These are phyloP conservation scores for Podarcis cretensis DNA, from an alignment of 2,113 vertebrate species.

Conservation along the genomic window DNA sequence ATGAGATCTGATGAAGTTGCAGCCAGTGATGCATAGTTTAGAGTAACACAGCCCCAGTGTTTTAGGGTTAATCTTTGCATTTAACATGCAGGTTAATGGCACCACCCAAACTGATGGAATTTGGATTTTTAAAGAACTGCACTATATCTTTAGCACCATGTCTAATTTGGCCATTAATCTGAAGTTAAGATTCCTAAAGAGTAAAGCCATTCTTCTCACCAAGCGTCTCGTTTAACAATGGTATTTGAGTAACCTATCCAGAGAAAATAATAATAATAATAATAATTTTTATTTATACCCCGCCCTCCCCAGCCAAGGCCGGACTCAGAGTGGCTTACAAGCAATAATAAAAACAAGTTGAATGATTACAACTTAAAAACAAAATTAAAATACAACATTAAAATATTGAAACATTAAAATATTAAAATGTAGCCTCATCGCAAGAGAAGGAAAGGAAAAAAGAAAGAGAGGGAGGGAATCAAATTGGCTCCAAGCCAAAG, in stretches of 20 bases:
- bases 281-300: too few species aligned
- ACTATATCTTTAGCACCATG: neutral
- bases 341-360: too few species aligned
- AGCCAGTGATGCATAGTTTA: neutral
- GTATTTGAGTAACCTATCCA: neutral
- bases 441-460: too few species aligned
- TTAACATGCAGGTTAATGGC: too few species aligned
- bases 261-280: neutral
- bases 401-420: too few species aligned
- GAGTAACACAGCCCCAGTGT: neutral
- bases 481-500: too few species aligned
- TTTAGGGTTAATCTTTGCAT: neutral
- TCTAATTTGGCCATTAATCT: neutral
- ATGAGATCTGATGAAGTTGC: neutral
- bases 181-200: neutral
- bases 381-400: too few species aligned
- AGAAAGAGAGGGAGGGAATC: too few species aligned
- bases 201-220: neutral
- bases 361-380: too few species aligned
- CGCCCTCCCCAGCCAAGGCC: too few species aligned
- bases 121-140: neutral
- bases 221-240: neutral
- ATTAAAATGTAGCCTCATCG: too few species aligned
- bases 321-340: too few species aligned
- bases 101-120: neutral